Conservation (phyloP, 2,113 vertebrate genomes). For the Centropus unirufus region DNA sequence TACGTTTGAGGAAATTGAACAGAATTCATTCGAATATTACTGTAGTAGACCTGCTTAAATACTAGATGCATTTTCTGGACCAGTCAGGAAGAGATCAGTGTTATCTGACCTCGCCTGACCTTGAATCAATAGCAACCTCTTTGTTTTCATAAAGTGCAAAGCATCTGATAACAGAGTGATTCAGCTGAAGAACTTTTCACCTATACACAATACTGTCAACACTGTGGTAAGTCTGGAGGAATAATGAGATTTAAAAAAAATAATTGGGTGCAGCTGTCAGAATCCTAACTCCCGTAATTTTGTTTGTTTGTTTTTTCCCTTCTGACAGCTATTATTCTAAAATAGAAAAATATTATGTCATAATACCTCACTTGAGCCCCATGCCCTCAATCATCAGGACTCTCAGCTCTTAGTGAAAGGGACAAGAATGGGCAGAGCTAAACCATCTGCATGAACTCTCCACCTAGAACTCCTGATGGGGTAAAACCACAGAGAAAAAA, state of each 20-base stretch:
- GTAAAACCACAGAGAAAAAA: background rate
- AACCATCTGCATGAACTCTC: conserved; percentile 20
- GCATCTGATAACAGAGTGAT: conserved; percentile 1
- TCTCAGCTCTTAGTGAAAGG: background rate
- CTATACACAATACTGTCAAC: background rate
- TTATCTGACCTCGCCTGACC: background rate
- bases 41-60: background rate
- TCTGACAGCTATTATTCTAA: conserved; percentile 24
- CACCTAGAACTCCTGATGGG: background rate
- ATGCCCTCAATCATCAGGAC: background rate
- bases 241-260: background rate
- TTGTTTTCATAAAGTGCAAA: background rate
- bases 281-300: background rate
- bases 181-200: background rate
- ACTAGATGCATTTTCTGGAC: background rate
- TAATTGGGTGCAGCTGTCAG: background rate
- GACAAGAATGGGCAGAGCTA: background rate
- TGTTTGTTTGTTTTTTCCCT: background rate
- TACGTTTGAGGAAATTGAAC: background rate
- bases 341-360: conserved; percentile 40
- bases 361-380: background rate
- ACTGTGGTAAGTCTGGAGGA: background rate
- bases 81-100: background rate
- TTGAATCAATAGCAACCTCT: conserved; percentile 16
- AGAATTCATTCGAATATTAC: background rate